phyloP scores from a whole-genome alignment of 2,888 invertebrate species.

The Timema podura region DNA sequence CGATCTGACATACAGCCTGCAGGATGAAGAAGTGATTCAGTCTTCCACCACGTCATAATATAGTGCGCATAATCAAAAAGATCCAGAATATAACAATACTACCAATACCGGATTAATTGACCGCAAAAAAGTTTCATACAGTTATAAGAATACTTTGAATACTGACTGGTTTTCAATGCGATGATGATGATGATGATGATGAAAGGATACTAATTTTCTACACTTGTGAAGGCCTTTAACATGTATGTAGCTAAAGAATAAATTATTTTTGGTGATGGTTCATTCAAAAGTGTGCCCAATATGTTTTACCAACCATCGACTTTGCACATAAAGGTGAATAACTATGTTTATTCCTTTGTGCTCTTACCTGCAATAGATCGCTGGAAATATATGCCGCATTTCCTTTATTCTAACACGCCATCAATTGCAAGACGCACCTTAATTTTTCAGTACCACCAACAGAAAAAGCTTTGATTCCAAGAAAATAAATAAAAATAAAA shows the following conservation, averaged over 20 bases:
- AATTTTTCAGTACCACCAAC: too few species aligned
- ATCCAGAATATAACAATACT: neutral
- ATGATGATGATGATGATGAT: neutral
- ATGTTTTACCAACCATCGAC: neutral
- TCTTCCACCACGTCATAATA: neutral
- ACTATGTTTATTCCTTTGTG: too few species aligned
- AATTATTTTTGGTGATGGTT: neutral
- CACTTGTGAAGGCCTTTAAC: neutral
- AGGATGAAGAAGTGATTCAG: conserved; percentile 7
- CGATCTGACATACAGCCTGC: neutral
- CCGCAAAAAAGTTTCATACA: neutral
- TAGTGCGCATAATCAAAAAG: neutral
- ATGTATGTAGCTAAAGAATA: neutral
- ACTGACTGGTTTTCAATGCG: neutral
- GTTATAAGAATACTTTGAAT: neutral
- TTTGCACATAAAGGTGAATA: neutral
- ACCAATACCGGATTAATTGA: neutral
- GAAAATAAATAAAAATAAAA: too few species aligned
- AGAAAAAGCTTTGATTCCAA: too few species aligned
- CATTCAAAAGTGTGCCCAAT: neutral
- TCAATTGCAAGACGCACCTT: too few species aligned
- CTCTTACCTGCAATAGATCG: too few species aligned
- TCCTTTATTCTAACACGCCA: too few species aligned
- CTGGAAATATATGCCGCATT: too few species aligned
- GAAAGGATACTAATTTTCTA: conserved; percentile 4